A percentile compares a stretch with the other conserved stretches of the same genome.
These are phyloP conservation scores for Cairina moschata DNA, from an alignment of 2,113 vertebrate genomes.

Conservation along the genomic window DNA sequence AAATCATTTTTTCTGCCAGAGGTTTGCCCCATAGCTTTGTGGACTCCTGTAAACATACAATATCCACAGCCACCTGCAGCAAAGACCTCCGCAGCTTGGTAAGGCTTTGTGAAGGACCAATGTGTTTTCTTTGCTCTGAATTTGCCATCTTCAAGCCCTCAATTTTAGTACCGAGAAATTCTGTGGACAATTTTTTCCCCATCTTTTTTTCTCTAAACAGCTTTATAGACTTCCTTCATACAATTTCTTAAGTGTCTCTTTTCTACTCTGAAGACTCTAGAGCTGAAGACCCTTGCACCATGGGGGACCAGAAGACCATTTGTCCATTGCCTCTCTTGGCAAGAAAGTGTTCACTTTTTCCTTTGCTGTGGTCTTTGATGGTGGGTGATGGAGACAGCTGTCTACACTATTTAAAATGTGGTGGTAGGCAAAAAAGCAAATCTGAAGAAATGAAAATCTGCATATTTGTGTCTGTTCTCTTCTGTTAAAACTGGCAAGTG, in stretches of 20 bases:
- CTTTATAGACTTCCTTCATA: neutral
- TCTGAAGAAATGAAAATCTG: neutral
- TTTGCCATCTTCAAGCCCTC: neutral
- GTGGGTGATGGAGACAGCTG: neutral
- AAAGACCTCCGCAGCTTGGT: neutral
- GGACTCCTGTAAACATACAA: neutral
- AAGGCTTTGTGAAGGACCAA: neutral
- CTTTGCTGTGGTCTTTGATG: neutral
- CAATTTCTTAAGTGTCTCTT: neutral
- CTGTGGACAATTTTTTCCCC: neutral
- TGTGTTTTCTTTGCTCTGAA: neutral
- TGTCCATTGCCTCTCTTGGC: neutral
- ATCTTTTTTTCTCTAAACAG: neutral
- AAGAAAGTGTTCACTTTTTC: neutral
- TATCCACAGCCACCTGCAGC: neutral
- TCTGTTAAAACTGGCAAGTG: neutral
- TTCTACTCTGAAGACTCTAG: neutral
- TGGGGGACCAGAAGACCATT: neutral
- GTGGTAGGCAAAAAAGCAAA: neutral
- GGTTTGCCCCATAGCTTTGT: neutral
- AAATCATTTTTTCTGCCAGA: neutral
- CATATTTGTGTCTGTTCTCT: neutral
- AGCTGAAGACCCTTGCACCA: neutral
- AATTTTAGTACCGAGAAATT: neutral
- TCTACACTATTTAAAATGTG: neutral